Percentiles rank a stretch among this genome's conserved stretches.
Conservation (phyloP, 1,140 invertebrate genomes). For the Venturia canescens region DNA sequence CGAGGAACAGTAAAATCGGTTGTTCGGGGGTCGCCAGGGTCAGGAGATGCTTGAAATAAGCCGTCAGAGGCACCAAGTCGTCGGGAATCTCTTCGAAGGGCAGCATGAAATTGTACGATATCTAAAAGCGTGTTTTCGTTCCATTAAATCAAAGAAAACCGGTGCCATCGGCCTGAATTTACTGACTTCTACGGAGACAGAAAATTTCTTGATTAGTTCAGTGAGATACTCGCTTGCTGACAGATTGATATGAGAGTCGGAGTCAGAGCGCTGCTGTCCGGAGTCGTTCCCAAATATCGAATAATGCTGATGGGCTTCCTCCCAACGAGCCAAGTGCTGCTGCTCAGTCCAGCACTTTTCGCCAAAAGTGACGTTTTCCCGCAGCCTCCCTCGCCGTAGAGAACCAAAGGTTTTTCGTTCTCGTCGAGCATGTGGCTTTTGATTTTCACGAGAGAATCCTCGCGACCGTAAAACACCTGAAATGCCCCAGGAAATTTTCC, state of each 20-base stretch:
- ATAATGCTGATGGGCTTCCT: slow-evolving; percentile 91
- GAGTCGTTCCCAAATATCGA: slow-evolving; percentile 96
- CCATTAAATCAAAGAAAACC: slow-evolving; percentile 35
- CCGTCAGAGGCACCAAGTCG: slow-evolving; percentile 95
- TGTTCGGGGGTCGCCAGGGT: slow-evolving; percentile 88
- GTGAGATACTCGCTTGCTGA: slow-evolving; percentile 83
- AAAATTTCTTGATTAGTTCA: slow-evolving; percentile 14
- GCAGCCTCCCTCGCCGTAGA: slow-evolving; percentile 97
- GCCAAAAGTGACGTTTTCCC: slow-evolving; percentile 98
- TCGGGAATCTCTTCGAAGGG: slow-evolving; percentile 96
- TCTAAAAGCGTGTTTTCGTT: slow-evolving; percentile 79
- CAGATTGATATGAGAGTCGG: slow-evolving; percentile 97
- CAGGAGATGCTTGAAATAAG: slow-evolving; percentile 96
- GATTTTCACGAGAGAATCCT: slow-evolving; percentile 90
- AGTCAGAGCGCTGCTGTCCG: slow-evolving; percentile 95
- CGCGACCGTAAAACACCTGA: slow-evolving; percentile 94
- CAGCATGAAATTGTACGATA: slow-evolving; percentile 96
- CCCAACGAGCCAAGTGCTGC: slow-evolving; percentile 83
- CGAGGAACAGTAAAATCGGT: slow-evolving; percentile 91
- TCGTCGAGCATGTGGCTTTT: slow-evolving; percentile 91
- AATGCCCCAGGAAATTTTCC: too few species aligned
- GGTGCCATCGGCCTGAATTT: too few species aligned
- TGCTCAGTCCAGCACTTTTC: slow-evolving; percentile 91
- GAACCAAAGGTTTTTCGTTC: slow-evolving; percentile 92
- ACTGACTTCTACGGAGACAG: neutral